A percentile compares a stretch with the other conserved stretches of the same genome.
These are phyloP conservation scores for Sylvilagus bachmani DNA, from an alignment of 2,113 vertebrate species.

Conservation along the genomic window DNA sequence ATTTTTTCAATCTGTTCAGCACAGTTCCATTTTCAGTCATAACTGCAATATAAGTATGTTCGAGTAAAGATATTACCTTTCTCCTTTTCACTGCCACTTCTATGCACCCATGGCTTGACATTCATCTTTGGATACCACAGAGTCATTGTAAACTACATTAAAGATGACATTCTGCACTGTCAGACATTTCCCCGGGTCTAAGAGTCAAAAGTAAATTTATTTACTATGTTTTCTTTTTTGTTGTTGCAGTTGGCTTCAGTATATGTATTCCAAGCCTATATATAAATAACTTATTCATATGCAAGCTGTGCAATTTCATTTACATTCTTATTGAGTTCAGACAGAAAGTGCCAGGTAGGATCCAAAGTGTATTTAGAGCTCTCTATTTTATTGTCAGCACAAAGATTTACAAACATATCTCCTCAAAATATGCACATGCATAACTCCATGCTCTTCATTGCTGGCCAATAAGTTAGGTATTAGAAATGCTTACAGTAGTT, in stretches of 20 bases:
- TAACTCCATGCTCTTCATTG: neutral
- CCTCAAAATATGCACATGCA: neutral
- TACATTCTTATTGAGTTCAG: slow-evolving; percentile 72
- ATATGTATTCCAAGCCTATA: neutral
- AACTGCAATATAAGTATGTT: slow-evolving; percentile 36
- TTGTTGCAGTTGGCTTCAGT: neutral
- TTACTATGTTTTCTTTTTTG: neutral
- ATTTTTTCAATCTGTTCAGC: slow-evolving; percentile 42
- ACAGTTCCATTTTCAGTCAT: slow-evolving; percentile 43
- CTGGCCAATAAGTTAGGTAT: slow-evolving; percentile 26
- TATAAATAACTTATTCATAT: slow-evolving; percentile 48
- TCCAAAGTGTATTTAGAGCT: slow-evolving; percentile 50
- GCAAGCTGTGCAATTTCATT: slow-evolving; percentile 62
- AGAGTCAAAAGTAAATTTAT: slow-evolving; percentile 60
- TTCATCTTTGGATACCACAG: slow-evolving; percentile 45
- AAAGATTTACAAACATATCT: slow-evolving; percentile 49
- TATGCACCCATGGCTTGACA: slow-evolving; percentile 43
- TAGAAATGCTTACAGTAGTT: slow-evolving; percentile 20
- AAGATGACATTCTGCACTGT: slow-evolving; percentile 22
- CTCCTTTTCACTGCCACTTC: neutral
- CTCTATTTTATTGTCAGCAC: slow-evolving; percentile 12
- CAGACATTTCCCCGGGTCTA: slow-evolving; percentile 53
- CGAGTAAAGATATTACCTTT: slow-evolving; percentile 10
- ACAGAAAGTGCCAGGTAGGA: slow-evolving; percentile 61
- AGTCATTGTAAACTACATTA: slow-evolving; percentile 50